Evolutionary conservation across 2,888 invertebrate genomes (phyloP), one percentile per base, ranked within the genome.

Genomic region (Aphidius colemani): DNA sequence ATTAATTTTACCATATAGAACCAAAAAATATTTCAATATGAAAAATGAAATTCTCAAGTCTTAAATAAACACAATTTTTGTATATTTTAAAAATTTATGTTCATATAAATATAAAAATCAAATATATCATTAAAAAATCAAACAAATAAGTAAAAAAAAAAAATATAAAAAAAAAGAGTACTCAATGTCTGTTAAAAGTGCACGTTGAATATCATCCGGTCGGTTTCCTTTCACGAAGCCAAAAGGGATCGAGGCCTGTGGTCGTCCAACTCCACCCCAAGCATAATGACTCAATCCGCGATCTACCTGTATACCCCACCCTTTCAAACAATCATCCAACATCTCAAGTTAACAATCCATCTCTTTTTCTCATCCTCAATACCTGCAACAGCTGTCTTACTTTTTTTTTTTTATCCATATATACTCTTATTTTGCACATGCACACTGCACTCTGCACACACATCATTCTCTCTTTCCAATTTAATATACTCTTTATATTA

Each of bases 241-340:
- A 65, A 61, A 30, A 30, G 30, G 45, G 51, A 62, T 57, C 78
- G 74, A 78, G 76, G 76, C 78, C 79, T 77, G 79, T 80, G 79
- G 78, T 80, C 79, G 30, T 78, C 72, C 72, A 77, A 77, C 50
- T 61, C 56, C 57, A 53, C 45, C 61, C 49, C 78, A 75, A 80
- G 77, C 79, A 81, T 81, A 81, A 81, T 81, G 81, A 81, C 81
- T 81, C 81, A 81, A 81, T 81, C 81, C 81, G 75, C 80, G 80
- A 81, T 79, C 78, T 78, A 77, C 77, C 78, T 78, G 75, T 74
- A 72, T 71, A n/a, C 72, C 65, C 74, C 75, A 74, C 72, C 75
- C 70, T 45, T 61, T 45, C 10, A n/a, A 53, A 8, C 61, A 53
- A 59, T 61, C 64, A 53, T 49, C 56, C 70, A 71, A 71, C 70